These are phyloP conservation scores for Andinoacara biseriatus DNA, from an alignment of 2,113 vertebrate genomes.

Conservation along the genomic window DNA sequence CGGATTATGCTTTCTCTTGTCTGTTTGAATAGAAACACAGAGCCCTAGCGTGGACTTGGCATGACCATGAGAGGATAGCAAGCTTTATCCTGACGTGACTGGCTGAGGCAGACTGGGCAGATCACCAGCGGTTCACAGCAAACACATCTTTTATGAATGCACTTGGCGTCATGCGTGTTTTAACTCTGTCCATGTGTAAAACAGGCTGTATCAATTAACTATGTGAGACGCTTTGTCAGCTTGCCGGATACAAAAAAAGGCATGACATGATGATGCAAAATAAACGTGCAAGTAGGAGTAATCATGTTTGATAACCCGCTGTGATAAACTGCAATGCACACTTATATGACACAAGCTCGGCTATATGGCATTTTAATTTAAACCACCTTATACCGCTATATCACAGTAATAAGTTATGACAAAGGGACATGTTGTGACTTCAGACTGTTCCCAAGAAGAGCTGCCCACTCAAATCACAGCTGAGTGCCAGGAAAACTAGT, in stretches of 20 bases:
- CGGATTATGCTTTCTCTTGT: slow-evolving; percentile 57
- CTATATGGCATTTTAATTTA: neutral
- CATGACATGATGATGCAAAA: neutral
- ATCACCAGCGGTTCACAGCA: slow-evolving; percentile 48
- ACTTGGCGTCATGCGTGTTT: slow-evolving; percentile 50
- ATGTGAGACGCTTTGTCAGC: slow-evolving; percentile 24
- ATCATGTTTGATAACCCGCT: neutral
- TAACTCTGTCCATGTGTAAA: slow-evolving; percentile 28
- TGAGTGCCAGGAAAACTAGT: slow-evolving; percentile 62
- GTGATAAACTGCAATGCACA: neutral
- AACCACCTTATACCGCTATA: slow-evolving; percentile 29
- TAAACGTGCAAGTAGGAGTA: neutral
- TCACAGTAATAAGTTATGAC: slow-evolving; percentile 43
- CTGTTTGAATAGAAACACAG: slow-evolving; percentile 55
- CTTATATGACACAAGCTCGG: neutral
- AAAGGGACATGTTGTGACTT: slow-evolving; percentile 59
- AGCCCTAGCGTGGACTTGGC: slow-evolving; percentile 47
- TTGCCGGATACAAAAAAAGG: slow-evolving; percentile 6
- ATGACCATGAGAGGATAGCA: slow-evolving; percentile 51
- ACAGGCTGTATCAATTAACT: slow-evolving; percentile 36
- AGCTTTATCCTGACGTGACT: slow-evolving; percentile 53
- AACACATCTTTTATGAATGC: slow-evolving; percentile 63
- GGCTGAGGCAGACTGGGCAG: slow-evolving; percentile 41
- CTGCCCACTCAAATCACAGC: slow-evolving; percentile 66
- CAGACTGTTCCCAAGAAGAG: slow-evolving; percentile 58